Evolutionary conservation across 2,888 invertebrate genomes (phyloP).

Genomic region (Drosophila neonasuta): DNA sequence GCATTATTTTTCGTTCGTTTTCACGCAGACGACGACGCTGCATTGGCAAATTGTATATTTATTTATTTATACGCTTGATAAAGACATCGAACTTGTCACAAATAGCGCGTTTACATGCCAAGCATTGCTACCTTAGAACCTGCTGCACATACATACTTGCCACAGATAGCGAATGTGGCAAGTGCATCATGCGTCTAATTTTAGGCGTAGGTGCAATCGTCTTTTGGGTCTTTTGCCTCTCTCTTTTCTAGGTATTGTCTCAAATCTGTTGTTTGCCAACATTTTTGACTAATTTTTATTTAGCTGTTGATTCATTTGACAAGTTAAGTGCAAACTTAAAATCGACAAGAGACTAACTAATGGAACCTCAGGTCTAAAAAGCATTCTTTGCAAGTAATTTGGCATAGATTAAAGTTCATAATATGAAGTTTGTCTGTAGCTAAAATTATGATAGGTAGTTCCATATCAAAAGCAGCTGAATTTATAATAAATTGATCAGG

Average conservation of each 20-base stretch:
- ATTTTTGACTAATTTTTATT: constrained; percentile 33
- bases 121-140: constrained; percentile 50
- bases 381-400: no score
- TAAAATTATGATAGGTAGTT: no score
- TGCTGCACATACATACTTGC: not conserved
- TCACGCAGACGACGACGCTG: constrained; percentile 4
- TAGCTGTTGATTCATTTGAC: constrained; percentile 50
- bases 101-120: constrained; percentile 67
- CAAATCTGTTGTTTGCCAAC: constrained; percentile 33
- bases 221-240: constrained; percentile 1
- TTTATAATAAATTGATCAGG: no score
- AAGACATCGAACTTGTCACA: constrained; percentile 79
- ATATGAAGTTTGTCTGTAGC: no score
- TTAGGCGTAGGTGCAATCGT: constrained; percentile 62
- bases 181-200: constrained; percentile 73
- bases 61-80: constrained; percentile 70
- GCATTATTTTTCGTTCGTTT: constrained; percentile 39
- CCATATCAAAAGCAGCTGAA: no score
- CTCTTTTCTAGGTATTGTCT: not conserved
- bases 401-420: no score
- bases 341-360: not conserved
- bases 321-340: constrained; percentile 15
- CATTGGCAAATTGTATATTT: constrained; percentile 39
- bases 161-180: constrained; percentile 12
- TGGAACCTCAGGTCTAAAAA: constrained; percentile 1